Evolutionary conservation across 2,888 invertebrate genomes (phyloP), one percentile per base, ranked within the genome.

Genomic region (Heteromyza rotundicornis): DNA sequence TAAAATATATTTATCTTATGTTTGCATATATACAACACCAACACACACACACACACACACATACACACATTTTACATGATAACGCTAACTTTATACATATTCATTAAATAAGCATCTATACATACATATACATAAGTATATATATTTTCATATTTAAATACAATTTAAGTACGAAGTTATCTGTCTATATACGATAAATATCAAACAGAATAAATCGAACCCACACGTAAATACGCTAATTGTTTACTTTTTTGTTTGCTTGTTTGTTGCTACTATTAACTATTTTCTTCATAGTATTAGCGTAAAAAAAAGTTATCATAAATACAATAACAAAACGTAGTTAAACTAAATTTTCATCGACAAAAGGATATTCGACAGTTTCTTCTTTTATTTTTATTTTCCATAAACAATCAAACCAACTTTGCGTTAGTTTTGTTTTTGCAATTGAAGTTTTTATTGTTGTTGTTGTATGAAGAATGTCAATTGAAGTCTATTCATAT

Each of bases 161-260:
- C 17, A 47, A 19, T 20, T 3, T 47, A 47, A 2, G 3, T n/a
- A 40, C 16, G 40, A 14, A 47, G n/a, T n/a, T n/a, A n/a, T n/a
- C n/a, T n/a, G n/a, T n/a, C 3, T 19, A 47, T 19, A 27, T 16
- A 52, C 14, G 17, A 52, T 52, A 27, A 24, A 24, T 52, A 27
- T 52, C 32, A 52, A 52, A 50, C n/a, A 52, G 24, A 16, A 27
- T 16, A 52, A 52, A 52, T 17, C 24, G 24, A 52, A 27, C 52
- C 52, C 24, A 62, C 55, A 60, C 59, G 62, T 23, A 59, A 51
- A 57, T 35, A 57, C 44, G 73, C 76, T 76, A 73, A n/a, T n/a
- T n/a, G n/a, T n/a, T n/a, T n/a, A n/a, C n/a, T n/a, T n/a, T n/a
- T n/a, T n/a, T n/a, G n/a, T 74, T 74, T 75, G 74, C 17, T 20